Conservation (phyloP, 2,113 vertebrate species). For the Porphyrio hochstetteri region DNA sequence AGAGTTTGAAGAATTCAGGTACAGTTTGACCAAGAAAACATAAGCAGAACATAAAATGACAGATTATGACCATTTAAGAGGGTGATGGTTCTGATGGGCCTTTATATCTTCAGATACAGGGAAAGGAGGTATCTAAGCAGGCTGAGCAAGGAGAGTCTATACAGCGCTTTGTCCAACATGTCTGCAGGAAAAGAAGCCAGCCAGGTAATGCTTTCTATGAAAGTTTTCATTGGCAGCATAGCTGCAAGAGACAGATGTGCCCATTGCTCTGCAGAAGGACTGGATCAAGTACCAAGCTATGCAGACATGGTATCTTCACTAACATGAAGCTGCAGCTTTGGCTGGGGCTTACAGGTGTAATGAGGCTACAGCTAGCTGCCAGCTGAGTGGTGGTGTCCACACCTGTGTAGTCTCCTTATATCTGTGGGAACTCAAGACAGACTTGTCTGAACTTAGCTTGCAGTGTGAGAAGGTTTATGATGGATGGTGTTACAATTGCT, state of each 20-base stretch:
- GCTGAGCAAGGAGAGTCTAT: background rate
- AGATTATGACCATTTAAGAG: no score
- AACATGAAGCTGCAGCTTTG: background rate
- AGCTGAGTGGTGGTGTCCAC: background rate
- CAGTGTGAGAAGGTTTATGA: background rate
- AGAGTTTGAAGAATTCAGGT: background rate
- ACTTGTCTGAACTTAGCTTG: background rate
- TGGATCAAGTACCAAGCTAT: background rate
- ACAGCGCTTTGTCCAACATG: rapidly evolving
- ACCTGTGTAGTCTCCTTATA: background rate
- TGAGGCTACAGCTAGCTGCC: background rate
- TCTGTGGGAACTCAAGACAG: background rate
- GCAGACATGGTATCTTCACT: background rate
- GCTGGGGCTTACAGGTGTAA: background rate
- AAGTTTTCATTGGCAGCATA: background rate
- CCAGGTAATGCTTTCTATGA: background rate
- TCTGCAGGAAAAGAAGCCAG: background rate
- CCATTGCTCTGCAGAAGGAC: background rate
- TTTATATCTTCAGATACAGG: background rate
- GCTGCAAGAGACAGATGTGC: background rate
- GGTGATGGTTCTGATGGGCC: background rate
- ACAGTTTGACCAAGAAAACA: background rate
- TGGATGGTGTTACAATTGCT: background rate
- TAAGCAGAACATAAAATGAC: background rate
- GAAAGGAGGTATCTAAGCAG: background rate